A percentile compares a stretch with the other conserved stretches of the same genome.
phyloP scores from a whole-genome alignment of 2,113 vertebrate genomes.

The Bufo gargarizans region DNA sequence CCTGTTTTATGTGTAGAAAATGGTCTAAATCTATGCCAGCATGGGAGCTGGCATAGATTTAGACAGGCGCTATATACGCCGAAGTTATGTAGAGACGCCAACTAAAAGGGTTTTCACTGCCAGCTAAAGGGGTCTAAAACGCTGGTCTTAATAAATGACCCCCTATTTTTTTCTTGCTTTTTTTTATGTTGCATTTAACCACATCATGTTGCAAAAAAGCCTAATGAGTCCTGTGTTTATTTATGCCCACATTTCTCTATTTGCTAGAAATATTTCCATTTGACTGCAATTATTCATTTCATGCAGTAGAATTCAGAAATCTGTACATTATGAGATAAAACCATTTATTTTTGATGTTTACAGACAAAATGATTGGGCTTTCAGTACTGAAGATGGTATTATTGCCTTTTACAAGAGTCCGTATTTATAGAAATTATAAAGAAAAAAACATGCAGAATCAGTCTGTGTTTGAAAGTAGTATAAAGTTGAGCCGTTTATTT shows the following conservation, averaged over 20 bases:
- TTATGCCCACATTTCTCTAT: neutral
- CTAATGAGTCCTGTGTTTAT: neutral
- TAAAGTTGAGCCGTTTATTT: constrained; percentile 25
- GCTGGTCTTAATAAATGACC: too few relatives aligned
- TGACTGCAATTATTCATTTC: neutral
- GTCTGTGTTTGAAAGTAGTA: constrained; percentile 21
- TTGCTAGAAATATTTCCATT: neutral
- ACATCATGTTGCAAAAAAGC: neutral
- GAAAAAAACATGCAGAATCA: constrained; percentile 23
- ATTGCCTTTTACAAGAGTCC: neutral
- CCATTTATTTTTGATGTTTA: neutral
- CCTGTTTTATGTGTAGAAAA: too few relatives aligned
- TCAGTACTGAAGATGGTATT: neutral
- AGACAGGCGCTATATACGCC: too few relatives aligned
- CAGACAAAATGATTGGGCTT: constrained; percentile 4
- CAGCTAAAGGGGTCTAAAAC: too few relatives aligned
- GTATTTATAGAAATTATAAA: constrained; percentile 12
- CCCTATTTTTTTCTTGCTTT: too few relatives aligned
- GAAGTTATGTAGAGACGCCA: too few relatives aligned
- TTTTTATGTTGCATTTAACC: neutral
- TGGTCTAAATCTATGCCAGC: too few relatives aligned
- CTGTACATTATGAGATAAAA: neutral
- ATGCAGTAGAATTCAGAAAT: neutral
- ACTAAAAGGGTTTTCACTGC: too few relatives aligned
- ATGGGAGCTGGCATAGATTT: too few relatives aligned